These are phyloP conservation scores for Heliconius nattereri DNA, from an alignment of 1,140 invertebrate species.

Conservation along the genomic window DNA sequence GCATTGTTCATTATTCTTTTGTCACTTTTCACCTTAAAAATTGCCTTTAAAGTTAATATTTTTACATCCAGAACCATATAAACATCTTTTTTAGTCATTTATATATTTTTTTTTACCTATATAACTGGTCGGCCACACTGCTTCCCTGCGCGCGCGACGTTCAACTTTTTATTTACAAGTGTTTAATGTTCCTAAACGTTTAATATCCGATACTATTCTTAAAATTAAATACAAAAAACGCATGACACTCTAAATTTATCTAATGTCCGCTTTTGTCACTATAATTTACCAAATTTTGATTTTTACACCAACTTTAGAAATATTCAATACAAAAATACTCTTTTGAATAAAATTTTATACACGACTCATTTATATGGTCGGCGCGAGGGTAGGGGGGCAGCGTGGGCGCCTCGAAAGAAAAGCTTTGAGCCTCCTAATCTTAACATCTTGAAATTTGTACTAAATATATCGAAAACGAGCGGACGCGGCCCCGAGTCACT, in stretches of 20 bases:
- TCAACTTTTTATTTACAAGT: slow-evolving; percentile 81
- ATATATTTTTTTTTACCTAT: slow-evolving; percentile 82
- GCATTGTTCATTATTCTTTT: slow-evolving; percentile 54
- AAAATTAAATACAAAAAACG: slow-evolving; percentile 82
- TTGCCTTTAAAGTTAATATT: slow-evolving; percentile 76
- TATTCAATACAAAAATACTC: slow-evolving; percentile 83
- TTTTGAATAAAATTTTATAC: slow-evolving; percentile 82
- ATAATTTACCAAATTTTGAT: slow-evolving; percentile 82
- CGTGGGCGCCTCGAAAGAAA: slow-evolving; percentile 70
- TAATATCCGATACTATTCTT: slow-evolving; percentile 80
- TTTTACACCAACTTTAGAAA: slow-evolving; percentile 82
- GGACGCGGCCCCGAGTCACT: slow-evolving; percentile 72
- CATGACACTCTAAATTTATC: slow-evolving; percentile 81
- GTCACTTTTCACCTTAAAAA: slow-evolving; percentile 73
- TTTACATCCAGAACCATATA: slow-evolving; percentile 82
- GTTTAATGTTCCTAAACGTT: slow-evolving; percentile 81
- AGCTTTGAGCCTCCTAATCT: slow-evolving; percentile 81
- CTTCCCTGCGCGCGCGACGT: slow-evolving; percentile 56
- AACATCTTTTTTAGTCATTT: slow-evolving; percentile 81
- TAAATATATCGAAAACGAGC: slow-evolving; percentile 77
- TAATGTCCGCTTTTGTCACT: slow-evolving; percentile 78
- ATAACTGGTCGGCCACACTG: slow-evolving; percentile 65
- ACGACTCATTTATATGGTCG: slow-evolving; percentile 73
- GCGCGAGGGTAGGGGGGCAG: slow-evolving; percentile 55
- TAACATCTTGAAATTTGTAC: slow-evolving; percentile 82